These are phyloP conservation scores for Falco berigora DNA, from an alignment of 2,797 vertebrate genomes.

Conservation along the genomic window DNA sequence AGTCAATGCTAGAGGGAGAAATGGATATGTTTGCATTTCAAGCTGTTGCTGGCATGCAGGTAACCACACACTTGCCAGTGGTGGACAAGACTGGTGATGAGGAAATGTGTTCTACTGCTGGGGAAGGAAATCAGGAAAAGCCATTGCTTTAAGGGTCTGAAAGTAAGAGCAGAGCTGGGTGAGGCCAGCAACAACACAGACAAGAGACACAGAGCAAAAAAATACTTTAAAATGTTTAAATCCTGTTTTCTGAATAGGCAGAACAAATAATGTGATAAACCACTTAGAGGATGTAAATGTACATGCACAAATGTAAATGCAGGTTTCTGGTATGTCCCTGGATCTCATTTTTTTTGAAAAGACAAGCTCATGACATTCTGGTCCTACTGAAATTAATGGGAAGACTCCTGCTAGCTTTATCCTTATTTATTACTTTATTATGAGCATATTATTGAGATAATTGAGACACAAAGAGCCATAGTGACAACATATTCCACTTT, in stretches of 20 bases:
- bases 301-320: neutral
- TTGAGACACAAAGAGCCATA: neutral
- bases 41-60: neutral
- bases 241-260: neutral
- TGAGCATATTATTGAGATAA: neutral
- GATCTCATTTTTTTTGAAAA: neutral
- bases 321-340: neutral
- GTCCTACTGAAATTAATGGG: neutral
- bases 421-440: neutral
- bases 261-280: neutral
- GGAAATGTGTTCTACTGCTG: neutral
- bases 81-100: neutral
- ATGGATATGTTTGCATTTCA: neutral
- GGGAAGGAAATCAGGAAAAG: neutral
- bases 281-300: neutral
- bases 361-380: neutral
- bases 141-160: neutral
- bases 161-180: neutral
- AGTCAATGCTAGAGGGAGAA: neutral
- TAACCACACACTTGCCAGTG: neutral
- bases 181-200: neutral
- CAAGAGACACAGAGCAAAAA: neutral
- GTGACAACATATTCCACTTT: neutral
- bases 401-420: neutral
- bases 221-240: neutral